phyloP scores from a whole-genome alignment of 1,140 invertebrate genomes.

The honey bee (Apis mellifera) region DNA sequence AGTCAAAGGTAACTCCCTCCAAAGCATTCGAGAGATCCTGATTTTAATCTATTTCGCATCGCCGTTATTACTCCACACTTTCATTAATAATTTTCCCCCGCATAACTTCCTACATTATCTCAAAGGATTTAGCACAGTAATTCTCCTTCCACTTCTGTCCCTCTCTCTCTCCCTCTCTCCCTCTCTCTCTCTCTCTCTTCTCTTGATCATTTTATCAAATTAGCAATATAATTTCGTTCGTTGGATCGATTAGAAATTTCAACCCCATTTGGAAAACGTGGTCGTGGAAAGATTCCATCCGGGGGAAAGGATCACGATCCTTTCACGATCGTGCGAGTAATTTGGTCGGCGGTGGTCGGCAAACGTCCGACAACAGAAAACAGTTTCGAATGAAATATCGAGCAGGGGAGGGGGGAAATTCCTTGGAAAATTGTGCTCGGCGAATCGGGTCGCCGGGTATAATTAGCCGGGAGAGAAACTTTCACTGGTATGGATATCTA shows the following conservation, averaged over 20 bases:
- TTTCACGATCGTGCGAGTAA: conserved; percentile 6
- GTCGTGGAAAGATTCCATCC: neutral
- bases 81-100: neutral
- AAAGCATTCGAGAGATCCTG: neutral
- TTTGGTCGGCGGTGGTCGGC: conserved; percentile 1
- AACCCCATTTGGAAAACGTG: neutral
- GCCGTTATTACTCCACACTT: neutral
- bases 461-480: conserved; percentile 51
- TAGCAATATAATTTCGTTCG: neutral
- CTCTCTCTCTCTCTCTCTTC: too few relatives aligned
- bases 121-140: neutral
- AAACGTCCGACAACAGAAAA: conserved; percentile 1
- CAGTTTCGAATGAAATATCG: conserved; percentile 13
- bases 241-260: neutral
- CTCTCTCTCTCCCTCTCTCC: neutral
- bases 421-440: conserved; percentile 13
- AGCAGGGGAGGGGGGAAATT: neutral
- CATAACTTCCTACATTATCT: neutral
- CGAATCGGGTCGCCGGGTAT: conserved; percentile 20
- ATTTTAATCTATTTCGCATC: neutral
- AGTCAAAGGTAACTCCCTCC: conserved; percentile 34
- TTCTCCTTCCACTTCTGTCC: neutral
- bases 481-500: conserved; percentile 55
- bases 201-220: neutral
- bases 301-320: neutral